Evolutionary conservation across 2,888 invertebrate species (phyloP), one percentile per base, ranked within the genome.

Genomic region (Gastracanthus pulcherrimus): DNA sequence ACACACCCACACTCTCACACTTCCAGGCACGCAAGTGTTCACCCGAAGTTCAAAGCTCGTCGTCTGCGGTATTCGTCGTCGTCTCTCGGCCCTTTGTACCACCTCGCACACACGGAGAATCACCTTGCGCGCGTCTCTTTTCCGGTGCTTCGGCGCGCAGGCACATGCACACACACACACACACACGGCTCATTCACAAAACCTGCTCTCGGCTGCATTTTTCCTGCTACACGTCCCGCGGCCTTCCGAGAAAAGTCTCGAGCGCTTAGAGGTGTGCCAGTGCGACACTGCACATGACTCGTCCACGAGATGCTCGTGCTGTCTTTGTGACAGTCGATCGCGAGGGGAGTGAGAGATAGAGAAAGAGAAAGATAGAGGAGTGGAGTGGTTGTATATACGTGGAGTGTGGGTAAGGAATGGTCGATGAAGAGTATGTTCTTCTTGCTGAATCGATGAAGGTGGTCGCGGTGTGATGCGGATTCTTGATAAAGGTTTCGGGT

Each of bases 241-340:
- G 26, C 69, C 19, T 80, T 76, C 75, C 64, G 55, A 76, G 75
- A 80, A 80, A 80, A 80, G 41, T 29, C 72, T 34, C 23, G 31
- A 62, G 48, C 34, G 0, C n/a, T 31, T 13, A 3, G 45, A 45
- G 45, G 5, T 5, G 45, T n/a, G 29, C 38, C 6, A 26, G 38
- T 48, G 60, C 7, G 70, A 19, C 29, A 3, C 16, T 6, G 23
- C 34, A 26, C 41, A 67, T 29, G 67, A 74, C 45, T 66, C 55
- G 13, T 75, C 67, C 45, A 19, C 60, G 55, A 55, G 26, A 45
- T 19, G 36, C 41, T 51, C 19, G 26, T n/a, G 41, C 36, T 31
- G 38, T 23, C 62, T 67, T 60, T 60, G 48, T 60, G 66, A 13
- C 7, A 0, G 29, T n/a, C 60, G 60, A 58, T 58, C 58, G 29